Evolutionary conservation across 2,888 invertebrate genomes (phyloP).

Genomic region (Lydus trimaculatus): DNA sequence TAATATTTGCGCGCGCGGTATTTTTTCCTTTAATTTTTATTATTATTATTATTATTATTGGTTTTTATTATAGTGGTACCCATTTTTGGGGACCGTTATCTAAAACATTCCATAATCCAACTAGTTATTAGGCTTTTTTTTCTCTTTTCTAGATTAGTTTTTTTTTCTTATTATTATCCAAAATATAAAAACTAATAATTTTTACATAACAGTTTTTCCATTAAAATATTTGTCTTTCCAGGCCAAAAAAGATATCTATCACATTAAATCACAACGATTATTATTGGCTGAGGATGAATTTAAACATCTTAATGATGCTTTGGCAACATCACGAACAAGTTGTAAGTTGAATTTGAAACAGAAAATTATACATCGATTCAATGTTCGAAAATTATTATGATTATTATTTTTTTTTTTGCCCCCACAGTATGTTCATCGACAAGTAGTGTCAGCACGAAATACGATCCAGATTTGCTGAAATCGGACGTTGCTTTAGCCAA

Average conservation of each 20-base stretch:
- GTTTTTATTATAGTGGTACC: not conserved
- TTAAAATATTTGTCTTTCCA: conserved; percentile 54
- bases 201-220: not conserved
- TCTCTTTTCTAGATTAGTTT: too few relatives aligned
- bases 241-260: conserved; percentile 97
- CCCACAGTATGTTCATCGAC: conserved; percentile 88
- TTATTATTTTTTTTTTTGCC: too few relatives aligned
- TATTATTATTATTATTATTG: not conserved
- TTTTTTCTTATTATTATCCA: not conserved
- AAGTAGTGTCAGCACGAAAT: conserved; percentile 88
- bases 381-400: not conserved
- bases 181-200: not conserved
- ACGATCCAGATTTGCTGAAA: conserved; percentile 92
- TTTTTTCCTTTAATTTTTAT: not conserved
- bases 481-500: conserved; percentile 91
- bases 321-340: conserved; percentile 90
- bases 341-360: conserved; percentile 70
- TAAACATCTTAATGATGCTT: conserved; percentile 87
- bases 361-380: not conserved
- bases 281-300: conserved; percentile 95
- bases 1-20: not conserved
- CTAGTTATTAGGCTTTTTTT: not conserved
- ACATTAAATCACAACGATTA: conserved; percentile 93
- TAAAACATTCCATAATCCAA: not conserved
- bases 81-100: not conserved